Evolutionary conservation across 2,888 invertebrate species (phyloP), one percentile per base, ranked within the genome.

Genomic region (Napeogenes sylphis): DNA sequence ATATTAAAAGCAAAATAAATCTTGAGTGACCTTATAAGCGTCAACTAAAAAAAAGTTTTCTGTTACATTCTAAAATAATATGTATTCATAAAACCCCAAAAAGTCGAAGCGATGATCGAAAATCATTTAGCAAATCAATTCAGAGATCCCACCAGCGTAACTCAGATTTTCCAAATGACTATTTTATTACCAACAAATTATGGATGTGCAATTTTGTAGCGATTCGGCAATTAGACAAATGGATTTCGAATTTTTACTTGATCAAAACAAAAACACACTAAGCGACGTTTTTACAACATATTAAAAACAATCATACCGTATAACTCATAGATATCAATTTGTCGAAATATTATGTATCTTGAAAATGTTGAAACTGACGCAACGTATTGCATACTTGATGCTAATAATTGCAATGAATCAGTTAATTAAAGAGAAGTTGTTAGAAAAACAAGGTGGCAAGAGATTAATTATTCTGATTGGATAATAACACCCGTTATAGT

Each of bases 381-480:
- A 63, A 63, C 58, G 65, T 67, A 69, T 65, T 69, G 67, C 63
- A 68, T 69, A 62, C 60, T 64, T 66, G 70, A 68, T 66, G 64
- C 66, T 66, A 68, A 67, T 76, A 78, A 79, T 79, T 77, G 73
- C 70, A 70, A 67, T 68, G 70, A 71, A 73, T 71, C 71, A 68
- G 71, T 66, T 70, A 75, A 74, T 76, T 74, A 72, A 71, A 70
- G 68, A 69, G 65, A 71, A 71, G 80, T 78, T 73, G 75, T 72
- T 71, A 75, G 74, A 78, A 10, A 78, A 71, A 73, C 73, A 77
- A 79, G 84, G 82, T 78, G 83, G 79, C 75, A 69, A 79, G 79
- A 79, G 81, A 83, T 81, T 81, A 84, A 86, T 85, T 81, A 70
- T 61, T 64, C 60, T 75, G 71, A 81, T 81, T 83, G 80, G 75